phyloP scores from a whole-genome alignment of 2,888 invertebrate genomes.

The Xylota sylvarum region DNA sequence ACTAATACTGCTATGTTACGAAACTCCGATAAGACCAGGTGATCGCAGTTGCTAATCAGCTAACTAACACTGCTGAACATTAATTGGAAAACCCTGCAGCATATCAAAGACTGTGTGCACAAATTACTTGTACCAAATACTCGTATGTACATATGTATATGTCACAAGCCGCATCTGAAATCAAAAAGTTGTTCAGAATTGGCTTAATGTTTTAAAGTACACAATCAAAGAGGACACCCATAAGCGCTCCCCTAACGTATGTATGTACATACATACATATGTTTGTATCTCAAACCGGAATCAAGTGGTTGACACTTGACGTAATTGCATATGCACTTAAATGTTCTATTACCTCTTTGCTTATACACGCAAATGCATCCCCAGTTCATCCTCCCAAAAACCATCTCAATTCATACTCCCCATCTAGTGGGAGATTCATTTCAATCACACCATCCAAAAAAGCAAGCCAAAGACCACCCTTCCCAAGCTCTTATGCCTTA shows the following conservation, averaged over 20 bases:
- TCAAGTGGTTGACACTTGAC: constrained; percentile 24
- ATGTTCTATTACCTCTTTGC: constrained; percentile 37
- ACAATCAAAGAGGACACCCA: constrained; percentile 12
- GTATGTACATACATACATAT: too few species aligned
- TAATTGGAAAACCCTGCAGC: too few species aligned
- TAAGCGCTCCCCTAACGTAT: neutral
- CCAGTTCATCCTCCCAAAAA: constrained; percentile 6
- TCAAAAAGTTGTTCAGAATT: neutral
- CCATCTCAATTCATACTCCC: constrained; percentile 7
- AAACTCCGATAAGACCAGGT: too few species aligned
- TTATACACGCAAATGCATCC: constrained; percentile 17
- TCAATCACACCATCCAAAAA: constrained; percentile 18
- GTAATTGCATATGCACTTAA: constrained; percentile 57
- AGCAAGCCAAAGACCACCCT: neutral
- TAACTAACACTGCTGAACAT: too few species aligned
- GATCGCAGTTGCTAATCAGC: too few species aligned
- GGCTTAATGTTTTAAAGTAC: neutral
- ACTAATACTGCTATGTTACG: too few species aligned
- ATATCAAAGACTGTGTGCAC: too few species aligned
- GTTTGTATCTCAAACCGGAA: constrained; percentile 8
- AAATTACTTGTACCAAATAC: too few species aligned
- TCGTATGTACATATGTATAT: neutral
- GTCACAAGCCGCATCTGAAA: neutral
- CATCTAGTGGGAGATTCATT: neutral
- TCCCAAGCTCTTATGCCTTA: neutral